Evolutionary conservation across 1,140 invertebrate species (phyloP), one percentile per base, ranked within the genome.

Genomic region (Chionoecetes opilio): DNA sequence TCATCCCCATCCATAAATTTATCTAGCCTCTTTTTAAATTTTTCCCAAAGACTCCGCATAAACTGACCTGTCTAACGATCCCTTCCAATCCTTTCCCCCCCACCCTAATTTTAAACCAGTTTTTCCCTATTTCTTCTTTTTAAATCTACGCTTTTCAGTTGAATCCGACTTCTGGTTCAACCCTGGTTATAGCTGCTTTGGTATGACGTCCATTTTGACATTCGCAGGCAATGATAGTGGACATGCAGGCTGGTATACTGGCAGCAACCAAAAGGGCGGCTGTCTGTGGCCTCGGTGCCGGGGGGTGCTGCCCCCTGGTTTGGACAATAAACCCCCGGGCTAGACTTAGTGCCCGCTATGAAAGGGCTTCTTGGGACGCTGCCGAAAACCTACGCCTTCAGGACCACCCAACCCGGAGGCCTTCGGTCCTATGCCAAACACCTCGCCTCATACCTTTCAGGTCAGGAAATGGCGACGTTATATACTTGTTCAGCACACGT

Each of bases 341-440:
- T 63, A 5, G 9, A n/a, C 17, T 2, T 38, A 75, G 14, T 6
- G 0, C 29, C 38, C 26, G 14, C 37, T 0, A 46, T 21, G 75
- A 92, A 17, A 17, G 31, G 75, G 26, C 84, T 3, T 84, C 91
- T 3, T 92, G 91, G 91, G 3, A 29, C 31, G 14, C n/a, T n/a
- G 63, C 91, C 31, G 91, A 92, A n/a, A n/a, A n/a, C 75, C 37
- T 92, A 17, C 91, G 75, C 17, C 17, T 92, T 11, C 38, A 75
- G 34, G 91, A 82, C 21, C 63, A 63, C 3, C 63, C 32, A 3
- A n/a, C n/a, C n/a, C 26, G 26, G n/a, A 21, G 63, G 21, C 3
- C 21, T 75, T 75, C n/a, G 63, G 21, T 5, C 6, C 11, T 75
- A 75, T 26, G 21, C 1, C 21, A 21, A n/a, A 11, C 63, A 75